A percentile compares a stretch with the other conserved stretches of the same genome.
Conservation (phyloP, 2,888 invertebrate genomes). For the Anagyrus pseudococci region DNA sequence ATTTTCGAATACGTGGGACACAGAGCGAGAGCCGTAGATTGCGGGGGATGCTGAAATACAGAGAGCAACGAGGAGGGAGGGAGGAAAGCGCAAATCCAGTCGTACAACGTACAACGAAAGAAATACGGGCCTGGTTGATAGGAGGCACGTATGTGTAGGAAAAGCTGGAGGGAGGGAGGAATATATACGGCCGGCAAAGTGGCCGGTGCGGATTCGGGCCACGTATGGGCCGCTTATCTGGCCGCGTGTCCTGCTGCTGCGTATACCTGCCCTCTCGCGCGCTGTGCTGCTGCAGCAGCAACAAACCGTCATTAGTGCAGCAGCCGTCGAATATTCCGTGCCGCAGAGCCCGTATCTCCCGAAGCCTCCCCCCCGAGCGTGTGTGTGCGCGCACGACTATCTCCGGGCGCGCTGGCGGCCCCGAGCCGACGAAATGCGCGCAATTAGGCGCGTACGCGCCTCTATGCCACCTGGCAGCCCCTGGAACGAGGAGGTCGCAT, state of each 20-base stretch:
- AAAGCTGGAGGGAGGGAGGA: neutral
- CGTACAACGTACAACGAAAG: neutral
- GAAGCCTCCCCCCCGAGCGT: neutral
- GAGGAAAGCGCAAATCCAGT: neutral
- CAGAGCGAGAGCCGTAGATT: too few species aligned
- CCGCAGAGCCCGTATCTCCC: too few species aligned
- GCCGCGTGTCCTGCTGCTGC: constrained; percentile 34
- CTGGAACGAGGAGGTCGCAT: neutral
- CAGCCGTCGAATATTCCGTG: constrained; percentile 45
- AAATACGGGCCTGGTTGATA: too few species aligned
- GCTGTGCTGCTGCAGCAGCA: constrained; percentile 13
- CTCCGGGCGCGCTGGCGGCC: too few species aligned
- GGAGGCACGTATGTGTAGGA: too few species aligned
- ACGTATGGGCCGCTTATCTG: constrained; percentile 41
- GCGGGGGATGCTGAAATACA: neutral
- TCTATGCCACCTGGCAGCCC: neutral
- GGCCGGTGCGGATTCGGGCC: constrained; percentile 30
- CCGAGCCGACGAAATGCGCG: too few species aligned
- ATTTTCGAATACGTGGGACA: too few species aligned
- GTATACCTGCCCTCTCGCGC: constrained; percentile 18
- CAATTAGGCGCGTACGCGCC: neutral
- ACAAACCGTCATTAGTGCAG: constrained; percentile 48
- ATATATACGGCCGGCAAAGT: constrained; percentile 5
- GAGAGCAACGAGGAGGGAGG: neutral
- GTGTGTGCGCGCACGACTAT: neutral